These are phyloP conservation scores for Athetis lepigone DNA, from an alignment of 2,888 invertebrate genomes.

Conservation along the genomic window DNA sequence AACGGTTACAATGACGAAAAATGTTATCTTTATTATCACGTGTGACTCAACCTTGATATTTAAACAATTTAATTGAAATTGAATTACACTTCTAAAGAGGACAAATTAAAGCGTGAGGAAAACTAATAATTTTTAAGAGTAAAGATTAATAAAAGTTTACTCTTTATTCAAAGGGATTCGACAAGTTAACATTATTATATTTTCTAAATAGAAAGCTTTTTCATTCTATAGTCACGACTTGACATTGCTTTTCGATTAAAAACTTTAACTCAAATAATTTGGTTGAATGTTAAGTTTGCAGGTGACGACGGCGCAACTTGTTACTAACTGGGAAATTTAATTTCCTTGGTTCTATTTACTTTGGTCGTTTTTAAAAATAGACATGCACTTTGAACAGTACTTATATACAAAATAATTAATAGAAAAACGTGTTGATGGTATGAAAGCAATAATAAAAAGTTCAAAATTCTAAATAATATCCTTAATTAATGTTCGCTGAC, in stretches of 20 bases:
- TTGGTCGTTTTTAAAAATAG: slow-evolving; percentile 4
- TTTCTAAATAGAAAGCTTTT: background rate
- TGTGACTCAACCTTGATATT: slow-evolving; percentile 23
- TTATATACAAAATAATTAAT: too few species aligned
- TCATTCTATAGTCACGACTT: too few species aligned
- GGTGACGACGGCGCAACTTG: slow-evolving; percentile 16
- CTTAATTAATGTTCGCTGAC: too few species aligned
- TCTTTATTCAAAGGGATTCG: background rate
- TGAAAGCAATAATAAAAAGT: too few species aligned
- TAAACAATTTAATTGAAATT: too few species aligned
- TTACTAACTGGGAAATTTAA: slow-evolving; percentile 13
- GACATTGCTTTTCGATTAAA: slow-evolving; percentile 1
- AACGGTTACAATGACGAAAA: slow-evolving; percentile 21
- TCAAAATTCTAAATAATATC: too few species aligned
- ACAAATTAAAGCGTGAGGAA: too few species aligned
- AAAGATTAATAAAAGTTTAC: background rate
- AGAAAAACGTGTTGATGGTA: too few species aligned
- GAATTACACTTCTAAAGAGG: too few species aligned
- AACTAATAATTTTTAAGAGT: too few species aligned
- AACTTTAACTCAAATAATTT: slow-evolving; percentile 7
- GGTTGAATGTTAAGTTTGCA: slow-evolving; percentile 17
- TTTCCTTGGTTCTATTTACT: slow-evolving; percentile 9
- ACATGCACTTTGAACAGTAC: slow-evolving; percentile 24
- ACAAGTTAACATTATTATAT: background rate
- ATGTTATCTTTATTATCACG: slow-evolving; percentile 1